Base-by-base conservation (phyloP, 2,113 vertebrate species). In the Chaetodon trifascialis region DNA sequence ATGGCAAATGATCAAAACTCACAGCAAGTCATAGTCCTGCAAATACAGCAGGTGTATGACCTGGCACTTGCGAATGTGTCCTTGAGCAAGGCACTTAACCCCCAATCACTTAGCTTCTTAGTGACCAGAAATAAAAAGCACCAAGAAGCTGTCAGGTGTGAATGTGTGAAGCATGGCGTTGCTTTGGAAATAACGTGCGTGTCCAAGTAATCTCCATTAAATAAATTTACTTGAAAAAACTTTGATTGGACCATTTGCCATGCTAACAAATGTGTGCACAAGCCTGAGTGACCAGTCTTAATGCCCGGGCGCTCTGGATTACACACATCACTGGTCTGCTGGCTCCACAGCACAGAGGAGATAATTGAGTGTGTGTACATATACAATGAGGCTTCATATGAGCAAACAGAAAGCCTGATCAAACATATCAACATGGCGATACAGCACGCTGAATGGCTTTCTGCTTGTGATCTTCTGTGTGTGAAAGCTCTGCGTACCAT, bases 361-460 rank as follows among this genome's bases (percentile, higher is more conserved):
- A 89, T 91, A 86, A 92, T 85, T 88, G 89, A 90, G 85, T 77
- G 81, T 56, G 76, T 75, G 76, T 68, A 83, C 83, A 85, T 66
- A 83, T 79, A 86, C 75, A 73, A 71, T 79, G 84, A 88, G 76
- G 88, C 82, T 86, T 92, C 79, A 80, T 88, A 79, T 86, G 76
- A 84, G 77, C 87, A 86, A 86, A 91, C 82, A 90, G 73, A 90
- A 88, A 91, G 84, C 65, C 86, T 63, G 88, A 90, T 90, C 90
- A 88, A 88, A 92, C 88, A 85, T 46, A 75, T 64, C 54, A 83
- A 81, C 79, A 47, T 4, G 12, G 23, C 8, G 19, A 74, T 40
- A 60, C 71, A 83, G 84, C 80, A 79, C 70, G 88, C 79, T 78
- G 62, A 80, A 82, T 62, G 69, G 73, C 68, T 63, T 44, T 79